Base-by-base conservation (phyloP, 2,888 invertebrate genomes). In the Trimorus sp. region DNA sequence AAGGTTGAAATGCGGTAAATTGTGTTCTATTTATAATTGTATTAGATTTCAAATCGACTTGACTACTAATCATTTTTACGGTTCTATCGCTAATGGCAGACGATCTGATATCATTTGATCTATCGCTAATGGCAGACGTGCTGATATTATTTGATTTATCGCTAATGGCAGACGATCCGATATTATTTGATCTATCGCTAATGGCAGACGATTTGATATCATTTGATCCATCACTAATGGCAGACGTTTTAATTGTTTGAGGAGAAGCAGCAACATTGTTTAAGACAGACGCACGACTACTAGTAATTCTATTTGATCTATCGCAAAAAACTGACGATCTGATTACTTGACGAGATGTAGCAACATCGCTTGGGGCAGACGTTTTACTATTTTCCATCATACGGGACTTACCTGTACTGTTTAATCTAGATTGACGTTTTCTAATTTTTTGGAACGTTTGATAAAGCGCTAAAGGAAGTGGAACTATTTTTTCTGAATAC, bases 141-240 rank as follows among this genome's bases (percentile, higher is more conserved):
- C 12, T 48, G 48, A 48, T 48, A 7, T 9, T 12, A n/a, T 48
- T 12, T 12, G 48, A 48, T 12, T 3, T 26, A 53, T 53, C 53
- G 53, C 40, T 58, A 14, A 58, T 11, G 4, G 58, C 53, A 53
- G 53, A 53, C 53, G 53, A 8, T 53, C 53, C 16, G 16, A 8
- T 16, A 7, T 16, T 16, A 16, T 15, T 7, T 16, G 26, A 53
- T 15, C 53, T 48, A 53, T 53, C 16, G 53, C 53, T 53, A 53
- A 51, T 36, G n/a, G 56, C 37, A 37, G 56, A 56, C 56, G 37
- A 16, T 60, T n/a, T 37, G 37, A 56, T 49, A 14, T 36, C 45
- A 45, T 60, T 36, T 48, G 51, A 65, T 7, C 38, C 14, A 51
- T 65, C 51, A 38, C 63, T 51, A 51, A 65, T 15, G n/a, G 37